Base-by-base conservation (phyloP, 2,888 invertebrate species). In the Pristionchus exspectatus region DNA sequence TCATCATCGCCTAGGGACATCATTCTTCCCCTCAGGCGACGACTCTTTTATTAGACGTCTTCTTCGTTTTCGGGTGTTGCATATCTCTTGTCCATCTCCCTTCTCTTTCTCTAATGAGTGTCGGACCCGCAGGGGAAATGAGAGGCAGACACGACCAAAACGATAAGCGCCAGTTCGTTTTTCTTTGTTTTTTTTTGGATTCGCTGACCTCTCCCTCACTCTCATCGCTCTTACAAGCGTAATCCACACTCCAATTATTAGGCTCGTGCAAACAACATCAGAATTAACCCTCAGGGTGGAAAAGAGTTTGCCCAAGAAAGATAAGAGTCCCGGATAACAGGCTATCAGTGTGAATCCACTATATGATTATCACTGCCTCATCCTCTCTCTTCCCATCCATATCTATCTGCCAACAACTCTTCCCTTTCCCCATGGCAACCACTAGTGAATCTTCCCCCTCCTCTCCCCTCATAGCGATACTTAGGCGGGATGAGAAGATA, bases 401-500 rank as follows among this genome's bases (percentile, higher is more conserved):
- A 50, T 50, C 44, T 50, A 50, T 50, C 44, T 50, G 44, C 44
- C 44, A 50, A 50, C 44, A 50, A 50, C 44, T 50, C 44, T 50
- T 50, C 44, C 44, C 44, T 50, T 50, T 50, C 44, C 44, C 44
- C 44, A 50, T 50, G 44, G 44, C 44, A 50, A 50, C 44, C 44
- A 50, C 44, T 30, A 74, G 74, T 81, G 81, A 81, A 81, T 81
- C 81, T 24, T 72, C 33, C 72, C 21, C 74, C 69, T 38, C 38
- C 30, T 18, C 38, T 38, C 27, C 69, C 30, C 77, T 24, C 72
- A 77, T 77, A 24, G 7, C 81, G 81, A 81, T 81, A 81, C 81
- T 81, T 81, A 81, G 81, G 54, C 81, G 81, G 81, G 54, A 81
- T 81, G 81, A 81, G 81, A 54, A 81, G 81, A 27, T 18, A 54